Base-by-base conservation (phyloP, 2,888 invertebrate genomes). In the Pammene fasciana region DNA sequence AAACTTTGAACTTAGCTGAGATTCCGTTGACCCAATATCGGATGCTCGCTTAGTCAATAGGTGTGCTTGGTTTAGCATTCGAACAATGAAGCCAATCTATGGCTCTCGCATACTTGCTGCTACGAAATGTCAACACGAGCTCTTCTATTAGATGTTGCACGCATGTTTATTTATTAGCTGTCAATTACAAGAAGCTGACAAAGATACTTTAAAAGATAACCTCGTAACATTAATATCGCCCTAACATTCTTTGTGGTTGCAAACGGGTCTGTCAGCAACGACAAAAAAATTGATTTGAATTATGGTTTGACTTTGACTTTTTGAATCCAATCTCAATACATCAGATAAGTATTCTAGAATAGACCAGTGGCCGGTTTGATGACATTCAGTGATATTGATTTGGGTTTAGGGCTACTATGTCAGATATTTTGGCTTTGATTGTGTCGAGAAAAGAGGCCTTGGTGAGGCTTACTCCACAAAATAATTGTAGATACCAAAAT, bases 1-100 rank as follows among this genome's bases (percentile, higher is more conserved):
- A 43, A 7, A 43, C 13, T 43, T 14, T 41, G n/a, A 62, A 52
- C 50, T 43, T 16, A 50, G 41, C 43, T 34, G 26, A 55, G 55
- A 46, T 46, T 62, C 43, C 14, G 48, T 52, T 56, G 56, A 50
- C 68, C 62, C n/a, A 57, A 56, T 41, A 61, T 67, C 18, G 36
- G 48, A 45, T 62, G 45, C 46, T 16, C 48, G 56, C 59, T 64
- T 62, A 64, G 68, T 68, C 68, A 68, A 68, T 65, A 68, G 57
- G 64, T 59, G 64, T 43, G 64, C 38, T 52, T 59, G 57, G 45
- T 65, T 68, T 68, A 65, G 64, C 68, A 68, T 68, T 68, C 45
- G 64, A 68, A 68, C 68, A 68, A 68, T 68, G 68, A 36, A 64
- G 56, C 57, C 64, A 68, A 68, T 64, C 62, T 45, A 18, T 52